phyloP scores from a whole-genome alignment of 2,888 invertebrate species.

The Zygogramma bicolorata region DNA sequence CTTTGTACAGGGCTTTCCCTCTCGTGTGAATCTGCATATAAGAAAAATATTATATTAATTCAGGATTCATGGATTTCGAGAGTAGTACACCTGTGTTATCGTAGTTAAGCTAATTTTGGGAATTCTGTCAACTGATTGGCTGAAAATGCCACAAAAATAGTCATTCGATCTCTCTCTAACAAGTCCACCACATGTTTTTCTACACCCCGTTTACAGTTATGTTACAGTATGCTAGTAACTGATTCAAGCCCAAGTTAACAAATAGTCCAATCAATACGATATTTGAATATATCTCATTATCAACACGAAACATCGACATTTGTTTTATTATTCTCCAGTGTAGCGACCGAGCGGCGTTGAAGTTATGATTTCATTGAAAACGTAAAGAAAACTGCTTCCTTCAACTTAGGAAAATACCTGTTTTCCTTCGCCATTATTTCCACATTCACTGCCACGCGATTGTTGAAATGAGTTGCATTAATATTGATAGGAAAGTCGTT shows the following conservation, averaged over 20 bases:
- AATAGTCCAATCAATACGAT: conserved; percentile 18
- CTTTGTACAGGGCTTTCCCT: no score
- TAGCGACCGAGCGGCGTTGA: conserved; percentile 18
- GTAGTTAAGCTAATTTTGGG: no score
- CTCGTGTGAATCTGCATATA: no score
- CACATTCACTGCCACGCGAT: conserved; percentile 24
- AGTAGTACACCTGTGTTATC: no score
- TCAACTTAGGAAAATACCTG: conserved; percentile 20
- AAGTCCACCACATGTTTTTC: no score
- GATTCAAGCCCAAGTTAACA: background rate
- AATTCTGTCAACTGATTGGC: no score
- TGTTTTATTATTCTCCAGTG: conserved; percentile 21
- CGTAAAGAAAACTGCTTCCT: conserved; percentile 24
- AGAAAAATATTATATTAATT: no score
- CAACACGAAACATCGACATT: conserved; percentile 28
- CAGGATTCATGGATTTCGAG: no score
- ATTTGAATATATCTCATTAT: conserved; percentile 29
- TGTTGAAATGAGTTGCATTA: conserved; percentile 1
- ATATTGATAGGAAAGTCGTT: conserved; percentile 11
- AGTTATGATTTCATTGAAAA: conserved; percentile 33
- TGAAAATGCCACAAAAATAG: no score
- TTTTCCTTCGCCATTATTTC: conserved; percentile 18
- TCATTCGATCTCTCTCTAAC: no score
- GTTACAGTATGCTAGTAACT: background rate
- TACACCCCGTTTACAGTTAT: background rate